Evolutionary conservation across 2,113 vertebrate species (phyloP).

Genomic region (Numenius arquata): DNA sequence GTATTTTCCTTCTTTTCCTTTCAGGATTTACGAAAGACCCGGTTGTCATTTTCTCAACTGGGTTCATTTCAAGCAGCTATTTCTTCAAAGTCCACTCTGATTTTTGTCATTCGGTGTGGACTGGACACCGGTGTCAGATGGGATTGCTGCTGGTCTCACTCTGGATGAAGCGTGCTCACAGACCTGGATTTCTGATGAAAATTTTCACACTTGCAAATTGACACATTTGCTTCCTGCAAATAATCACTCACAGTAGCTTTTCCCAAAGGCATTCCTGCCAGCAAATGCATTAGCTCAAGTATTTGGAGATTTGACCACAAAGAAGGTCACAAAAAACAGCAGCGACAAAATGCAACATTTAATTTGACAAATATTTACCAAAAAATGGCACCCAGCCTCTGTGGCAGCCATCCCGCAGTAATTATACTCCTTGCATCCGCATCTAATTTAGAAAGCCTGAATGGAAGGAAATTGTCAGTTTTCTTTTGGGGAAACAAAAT

Average conservation of each 20-base stretch:
- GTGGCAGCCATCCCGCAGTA: neutral
- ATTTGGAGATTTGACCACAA: neutral
- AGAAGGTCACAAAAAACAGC: neutral
- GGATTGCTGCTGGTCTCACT: neutral
- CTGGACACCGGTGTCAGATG: neutral
- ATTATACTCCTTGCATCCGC: neutral
- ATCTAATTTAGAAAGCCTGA: neutral
- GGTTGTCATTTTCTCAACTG: neutral
- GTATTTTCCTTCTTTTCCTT: neutral
- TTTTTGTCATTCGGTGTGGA: neutral
- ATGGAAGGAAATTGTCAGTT: neutral
- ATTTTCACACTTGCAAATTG: neutral
- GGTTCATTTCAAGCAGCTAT: neutral
- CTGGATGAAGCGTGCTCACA: neutral
- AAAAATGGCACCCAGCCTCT: neutral
- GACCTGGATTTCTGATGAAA: neutral
- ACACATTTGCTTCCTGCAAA: neutral
- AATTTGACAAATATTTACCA: conserved; percentile 15
- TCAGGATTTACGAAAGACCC: neutral
- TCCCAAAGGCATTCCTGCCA: neutral
- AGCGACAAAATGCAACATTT: neutral
- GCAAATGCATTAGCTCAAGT: neutral
- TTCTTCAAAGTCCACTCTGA: neutral
- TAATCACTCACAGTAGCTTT: neutral
- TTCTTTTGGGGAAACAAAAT: neutral